These are phyloP conservation scores for Thalassarche chlororhynchos DNA, from an alignment of 2,113 vertebrate genomes.

Conservation along the genomic window DNA sequence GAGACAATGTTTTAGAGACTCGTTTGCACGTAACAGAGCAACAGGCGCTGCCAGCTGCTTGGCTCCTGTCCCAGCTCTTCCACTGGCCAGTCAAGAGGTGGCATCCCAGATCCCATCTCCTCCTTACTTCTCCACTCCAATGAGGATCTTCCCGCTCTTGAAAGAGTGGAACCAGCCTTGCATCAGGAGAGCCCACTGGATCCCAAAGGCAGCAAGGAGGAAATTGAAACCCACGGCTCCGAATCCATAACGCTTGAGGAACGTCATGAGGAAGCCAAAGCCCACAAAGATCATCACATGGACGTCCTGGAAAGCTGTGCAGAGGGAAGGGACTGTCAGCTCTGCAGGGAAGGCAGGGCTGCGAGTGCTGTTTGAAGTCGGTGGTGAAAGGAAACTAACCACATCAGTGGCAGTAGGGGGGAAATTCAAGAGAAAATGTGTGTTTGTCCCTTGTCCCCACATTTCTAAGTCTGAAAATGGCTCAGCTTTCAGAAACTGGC, in stretches of 20 bases:
- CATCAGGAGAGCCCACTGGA: slow-evolving; percentile 98
- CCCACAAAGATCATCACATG: slow-evolving; percentile 98
- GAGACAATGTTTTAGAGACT: neutral
- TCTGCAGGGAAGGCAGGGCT: neutral
- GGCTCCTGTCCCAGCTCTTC: neutral
- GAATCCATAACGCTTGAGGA: slow-evolving; percentile 93
- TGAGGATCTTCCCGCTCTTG: slow-evolving; percentile 78
- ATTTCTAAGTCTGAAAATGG: neutral
- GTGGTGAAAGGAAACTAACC: neutral
- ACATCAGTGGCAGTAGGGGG: neutral
- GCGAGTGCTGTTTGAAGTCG: neutral
- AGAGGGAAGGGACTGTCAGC: neutral
- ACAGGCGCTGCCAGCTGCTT: neutral
- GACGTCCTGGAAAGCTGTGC: slow-evolving; percentile 94
- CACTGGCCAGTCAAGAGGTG: neutral
- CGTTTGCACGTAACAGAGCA: neutral
- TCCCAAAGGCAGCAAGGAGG: slow-evolving; percentile 90
- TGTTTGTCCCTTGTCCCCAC: neutral
- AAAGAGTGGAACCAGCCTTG: slow-evolving; percentile 93
- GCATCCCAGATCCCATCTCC: neutral
- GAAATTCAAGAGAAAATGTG: neutral
- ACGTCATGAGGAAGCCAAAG: slow-evolving; percentile 97
- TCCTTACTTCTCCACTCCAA: slow-evolving; percentile 88
- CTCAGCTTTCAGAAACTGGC: neutral
- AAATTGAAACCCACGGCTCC: slow-evolving; percentile 94